Conservation (phyloP, 1,140 invertebrate species). For the Hylaeus anthracinus region DNA sequence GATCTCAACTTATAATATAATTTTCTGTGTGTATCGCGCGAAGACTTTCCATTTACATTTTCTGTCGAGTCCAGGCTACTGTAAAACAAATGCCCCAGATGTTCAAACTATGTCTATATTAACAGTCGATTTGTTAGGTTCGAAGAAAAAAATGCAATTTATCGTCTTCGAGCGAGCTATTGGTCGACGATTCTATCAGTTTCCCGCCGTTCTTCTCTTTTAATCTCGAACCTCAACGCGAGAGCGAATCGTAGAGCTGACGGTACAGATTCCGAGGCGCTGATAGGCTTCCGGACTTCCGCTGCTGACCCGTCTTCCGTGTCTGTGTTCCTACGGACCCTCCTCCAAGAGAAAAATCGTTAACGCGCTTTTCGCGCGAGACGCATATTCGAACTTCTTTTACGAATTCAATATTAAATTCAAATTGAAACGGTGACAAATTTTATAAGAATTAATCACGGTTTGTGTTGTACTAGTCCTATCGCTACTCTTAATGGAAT, state of each 20-base stretch:
- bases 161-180: not conserved
- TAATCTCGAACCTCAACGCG: constrained; percentile 14
- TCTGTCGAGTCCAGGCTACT: too few species aligned
- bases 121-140: not conserved
- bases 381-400: not conserved
- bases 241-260: constrained; percentile 68
- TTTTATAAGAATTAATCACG: too few species aligned
- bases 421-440: too few species aligned
- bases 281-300: constrained; percentile 76
- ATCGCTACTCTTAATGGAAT: too few species aligned
- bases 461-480: too few species aligned
- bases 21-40: too few species aligned
- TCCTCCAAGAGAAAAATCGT: constrained; percentile 48
- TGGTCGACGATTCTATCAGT: not conserved
- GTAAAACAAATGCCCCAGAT: too few species aligned
- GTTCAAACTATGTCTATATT: not conserved
- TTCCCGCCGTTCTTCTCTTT: constrained; percentile 6
- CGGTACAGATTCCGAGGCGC: constrained; percentile 73
- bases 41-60: too few species aligned
- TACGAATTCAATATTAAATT: not conserved
- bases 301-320: constrained; percentile 67
- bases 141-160: not conserved
- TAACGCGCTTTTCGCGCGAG: constrained; percentile 23
- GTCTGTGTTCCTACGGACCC: constrained; percentile 47
- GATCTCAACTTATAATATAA: too few species aligned